Percentiles rank a stretch among this genome's conserved stretches.
These are phyloP conservation scores for Lamellibrachia satsuma DNA, from an alignment of 2,888 invertebrate species.

Conservation along the genomic window DNA sequence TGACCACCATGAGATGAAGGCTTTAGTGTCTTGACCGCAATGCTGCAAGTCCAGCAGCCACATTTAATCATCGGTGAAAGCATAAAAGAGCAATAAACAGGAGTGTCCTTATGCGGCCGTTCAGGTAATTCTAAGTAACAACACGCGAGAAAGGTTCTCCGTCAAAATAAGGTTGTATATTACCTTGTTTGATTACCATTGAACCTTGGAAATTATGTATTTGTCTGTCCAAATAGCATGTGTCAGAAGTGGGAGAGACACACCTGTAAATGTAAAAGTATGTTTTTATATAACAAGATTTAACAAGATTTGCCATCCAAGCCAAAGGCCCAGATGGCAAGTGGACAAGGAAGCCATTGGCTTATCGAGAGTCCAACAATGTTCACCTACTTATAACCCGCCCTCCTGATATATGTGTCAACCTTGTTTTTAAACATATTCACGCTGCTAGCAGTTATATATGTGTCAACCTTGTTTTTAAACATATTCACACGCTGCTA, in stretches of 20 bases:
- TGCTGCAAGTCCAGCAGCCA: background rate
- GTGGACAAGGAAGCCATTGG: no score
- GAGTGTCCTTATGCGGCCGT: background rate
- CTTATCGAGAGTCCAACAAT: no score
- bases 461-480: no score
- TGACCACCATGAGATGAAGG: background rate
- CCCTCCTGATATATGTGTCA: no score
- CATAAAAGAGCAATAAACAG: background rate
- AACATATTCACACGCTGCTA: no score
- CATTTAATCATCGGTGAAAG: background rate
- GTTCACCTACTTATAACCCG: no score
- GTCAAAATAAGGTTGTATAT: background rate
- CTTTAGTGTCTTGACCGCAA: background rate
- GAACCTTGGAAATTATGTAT: background rate
- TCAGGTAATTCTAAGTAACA: background rate
- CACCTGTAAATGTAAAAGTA: background rate
- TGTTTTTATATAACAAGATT: no score
- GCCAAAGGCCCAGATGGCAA: no score
- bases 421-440: no score
- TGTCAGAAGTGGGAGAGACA: background rate
- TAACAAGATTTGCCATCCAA: no score
- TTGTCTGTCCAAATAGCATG: background rate
- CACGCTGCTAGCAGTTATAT: no score
- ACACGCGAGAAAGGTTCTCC: background rate
- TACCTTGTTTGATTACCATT: background rate